Base-by-base conservation (phyloP, 1,140 invertebrate species). In the Battus philenor region DNA sequence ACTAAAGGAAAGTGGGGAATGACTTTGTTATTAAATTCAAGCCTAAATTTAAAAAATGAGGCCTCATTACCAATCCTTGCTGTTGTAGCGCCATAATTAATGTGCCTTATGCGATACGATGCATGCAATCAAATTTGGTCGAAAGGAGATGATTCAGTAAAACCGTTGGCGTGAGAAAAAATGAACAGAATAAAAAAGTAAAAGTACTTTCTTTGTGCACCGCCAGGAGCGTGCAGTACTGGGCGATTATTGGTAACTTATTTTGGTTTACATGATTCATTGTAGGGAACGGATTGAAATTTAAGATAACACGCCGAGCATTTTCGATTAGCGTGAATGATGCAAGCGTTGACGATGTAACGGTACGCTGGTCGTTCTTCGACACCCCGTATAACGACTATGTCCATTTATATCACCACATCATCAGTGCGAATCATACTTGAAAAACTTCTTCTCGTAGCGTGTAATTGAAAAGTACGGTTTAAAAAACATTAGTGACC, bases 201-300 rank as follows among this genome's bases (percentile, higher is more conserved):
- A 80, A 69, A 80, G 76, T 69, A 51, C 61, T 76, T 71, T 79
- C 77, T 78, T 78, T 71, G 60, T 75, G 72, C 63, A 68, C 60
- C 1, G 26, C n/a, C 26, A 29, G 53, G 18, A 66, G 64, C 67
- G 65, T 55, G 63, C 56, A 36, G 72, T 74, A 78, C 73, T 72
- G 64, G 68, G 60, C 68, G 67, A 70, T 74, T 70, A 80, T 72
- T 57, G 51, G 57, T 65, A 45, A 58, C 59, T 67, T 68, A 62
- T 74, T 77, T 69, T 56, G 45, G 58, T 44, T 44, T 33, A 60
- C 64, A 65, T 82, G 68, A 78, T 74, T 76, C 68, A 79, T 68
- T 68, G 70, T 63, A 47, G 51, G 44, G 68, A 66, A 48, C 66
- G 61, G 61, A 60, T 65, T 70, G 61, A 73, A 72, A 75, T 80